Evolutionary conservation across 1,140 invertebrate species (phyloP).

Genomic region (Sitobion miscanthi): DNA sequence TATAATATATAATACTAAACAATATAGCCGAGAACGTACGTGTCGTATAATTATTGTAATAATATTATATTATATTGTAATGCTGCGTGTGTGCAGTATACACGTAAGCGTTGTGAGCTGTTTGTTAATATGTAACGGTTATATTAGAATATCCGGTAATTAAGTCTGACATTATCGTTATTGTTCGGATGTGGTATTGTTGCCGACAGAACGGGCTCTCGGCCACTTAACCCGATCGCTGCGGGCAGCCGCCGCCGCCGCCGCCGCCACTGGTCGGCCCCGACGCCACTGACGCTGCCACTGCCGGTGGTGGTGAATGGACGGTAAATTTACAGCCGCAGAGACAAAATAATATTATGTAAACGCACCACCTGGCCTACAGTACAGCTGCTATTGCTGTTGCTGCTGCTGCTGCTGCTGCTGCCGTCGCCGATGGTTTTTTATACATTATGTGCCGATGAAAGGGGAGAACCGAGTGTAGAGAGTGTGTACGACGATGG

Average conservation of each 20-base stretch:
- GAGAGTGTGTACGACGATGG: too few relatives aligned
- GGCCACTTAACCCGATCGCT: constrained; percentile 49
- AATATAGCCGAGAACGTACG: background rate
- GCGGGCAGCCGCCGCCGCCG: background rate
- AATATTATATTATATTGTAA: background rate
- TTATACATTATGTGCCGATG: background rate
- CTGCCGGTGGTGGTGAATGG: background rate
- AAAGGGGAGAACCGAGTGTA: background rate
- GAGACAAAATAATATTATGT: constrained; percentile 55
- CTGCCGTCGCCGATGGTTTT: background rate
- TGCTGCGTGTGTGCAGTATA: background rate
- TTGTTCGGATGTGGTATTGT: constrained; percentile 38
- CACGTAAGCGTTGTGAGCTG: background rate
- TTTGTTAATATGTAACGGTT: constrained; percentile 27
- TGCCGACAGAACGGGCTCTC: constrained; percentile 5
- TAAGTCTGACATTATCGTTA: constrained; percentile 41
- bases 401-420: too few relatives aligned
- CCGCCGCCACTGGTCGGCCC: background rate
- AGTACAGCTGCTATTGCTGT: background rate
- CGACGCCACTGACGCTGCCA: background rate
- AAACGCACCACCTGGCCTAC: constrained; percentile 47
- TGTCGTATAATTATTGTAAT: background rate
- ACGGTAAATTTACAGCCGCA: constrained; percentile 43
- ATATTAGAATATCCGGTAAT: constrained; percentile 46
- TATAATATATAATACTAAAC: background rate